Evolutionary conservation across 2,113 vertebrate species (phyloP), one percentile per base, ranked within the genome.

Genomic region (Catharus fuscescens): DNA sequence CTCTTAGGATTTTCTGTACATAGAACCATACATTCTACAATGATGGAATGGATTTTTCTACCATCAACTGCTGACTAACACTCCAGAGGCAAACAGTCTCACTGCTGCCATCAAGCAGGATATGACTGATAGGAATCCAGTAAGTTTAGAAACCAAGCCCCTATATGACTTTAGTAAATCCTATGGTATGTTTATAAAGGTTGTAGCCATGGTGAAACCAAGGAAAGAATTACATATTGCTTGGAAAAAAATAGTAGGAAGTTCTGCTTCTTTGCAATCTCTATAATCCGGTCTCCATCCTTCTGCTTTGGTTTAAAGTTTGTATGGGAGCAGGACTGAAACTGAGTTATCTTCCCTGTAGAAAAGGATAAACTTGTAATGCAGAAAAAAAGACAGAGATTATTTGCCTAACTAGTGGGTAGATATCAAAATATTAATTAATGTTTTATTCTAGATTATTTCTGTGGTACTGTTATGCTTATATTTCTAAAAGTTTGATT

Each of bases 211-310:
- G 69, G 87, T 61, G 59, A 92, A 74, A 78, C 21, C 18, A 73
- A 77, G 54, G 72, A 93, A 84, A 86, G 36, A 66, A 78, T 89
- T 94, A 78, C 87, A 86, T 45, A 73, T 84, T 88, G 18, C 67
- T 80, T 89, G 79, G 60, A 48, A 84, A 64, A 78, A 91, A 78
- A 40, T 7, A 21, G 28, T 65, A 78, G 45, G 45, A 89, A 84
- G 4, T 77, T 69, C 36, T 61, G 26, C 36, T 72, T 69, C 69
- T 77, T 77, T 70, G 40, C 42, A 89, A 71, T 40, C 56, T 77
- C 59, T 70, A 67, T 65, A 83, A 89, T 42, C n/a, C 61, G 84
- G 31, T 40, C 54, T 86, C 31, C 45, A 80, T 36, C 59, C 53
- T 80, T 76, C 48, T 74, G 21, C 61, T 86, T 65, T 52, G 14